phyloP scores from a whole-genome alignment of 2,888 invertebrate species.

The Dascillus cervinus region DNA sequence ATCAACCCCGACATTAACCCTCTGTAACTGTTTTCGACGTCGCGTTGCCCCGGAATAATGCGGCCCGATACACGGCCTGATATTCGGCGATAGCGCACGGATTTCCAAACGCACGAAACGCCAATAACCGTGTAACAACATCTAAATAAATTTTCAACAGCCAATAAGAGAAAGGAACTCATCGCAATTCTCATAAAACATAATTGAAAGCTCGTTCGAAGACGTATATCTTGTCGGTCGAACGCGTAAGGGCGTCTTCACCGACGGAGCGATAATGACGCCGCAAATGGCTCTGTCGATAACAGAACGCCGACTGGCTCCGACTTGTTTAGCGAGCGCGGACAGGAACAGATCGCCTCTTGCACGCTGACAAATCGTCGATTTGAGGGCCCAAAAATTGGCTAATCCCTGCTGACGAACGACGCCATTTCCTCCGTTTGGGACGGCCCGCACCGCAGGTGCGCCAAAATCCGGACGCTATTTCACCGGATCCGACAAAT shows the following conservation, averaged over 20 bases:
- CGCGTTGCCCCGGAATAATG: too few relatives aligned
- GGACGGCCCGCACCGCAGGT: slow-evolving; percentile 18
- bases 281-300: slow-evolving; percentile 35
- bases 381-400: slow-evolving; percentile 16
- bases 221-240: slow-evolving; percentile 31
- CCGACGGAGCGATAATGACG: slow-evolving; percentile 33
- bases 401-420: slow-evolving; percentile 29
- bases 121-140: too few relatives aligned
- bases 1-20: too few relatives aligned
- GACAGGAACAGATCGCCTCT: slow-evolving; percentile 12
- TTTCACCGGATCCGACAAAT: too few relatives aligned
- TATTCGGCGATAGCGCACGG: too few relatives aligned
- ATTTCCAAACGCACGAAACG: too few relatives aligned
- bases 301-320: slow-evolving; percentile 20
- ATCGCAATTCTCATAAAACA: slow-evolving; percentile 22
- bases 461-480: slow-evolving; percentile 16
- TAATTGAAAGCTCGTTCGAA: slow-evolving; percentile 36
- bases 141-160: slow-evolving; percentile 5
- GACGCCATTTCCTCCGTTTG: slow-evolving; percentile 25
- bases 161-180: slow-evolving; percentile 9
- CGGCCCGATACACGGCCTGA: too few relatives aligned
- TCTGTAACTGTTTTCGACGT: too few relatives aligned
- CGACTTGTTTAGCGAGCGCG: slow-evolving; percentile 13
- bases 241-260: slow-evolving; percentile 28
- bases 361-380: slow-evolving; percentile 11